Evolutionary conservation across 2,888 invertebrate genomes (phyloP), one percentile per base, ranked within the genome.

Genomic region (Cacoxenus indagator): DNA sequence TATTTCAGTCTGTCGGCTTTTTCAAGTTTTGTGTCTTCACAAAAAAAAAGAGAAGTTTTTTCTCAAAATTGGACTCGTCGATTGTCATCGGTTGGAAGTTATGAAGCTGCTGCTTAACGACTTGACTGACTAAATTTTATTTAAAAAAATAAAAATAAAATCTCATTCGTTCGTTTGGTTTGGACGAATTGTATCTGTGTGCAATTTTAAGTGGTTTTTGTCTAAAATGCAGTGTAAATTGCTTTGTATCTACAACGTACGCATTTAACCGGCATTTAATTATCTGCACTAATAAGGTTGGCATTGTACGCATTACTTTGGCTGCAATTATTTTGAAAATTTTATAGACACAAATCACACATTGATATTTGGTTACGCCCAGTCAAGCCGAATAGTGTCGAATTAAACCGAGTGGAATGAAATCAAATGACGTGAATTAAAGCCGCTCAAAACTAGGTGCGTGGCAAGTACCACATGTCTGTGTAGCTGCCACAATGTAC

Each of bases 141-240:
- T 37, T 37, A 5, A 11, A 37, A 37, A 37, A 31, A n/a, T n/a
- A n/a, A n/a, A n/a, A n/a, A n/a, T n/a, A n/a, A n/a, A n/a, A n/a
- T n/a, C n/a, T 31, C 31, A 31, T 31, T 8, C 48, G 48, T 48
- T 48, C 48, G 19, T 48, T 48, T 48, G n/a, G n/a, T 43, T 43
- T 19, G 17, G 19, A 48, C 48, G 11, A 14, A 55, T 17, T n/a
- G 19, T 22, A 19, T 19, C 9, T 17, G 22, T 6, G 29, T 17
- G 24, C 68, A 66, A 67, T 71, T 65, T 67, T 46, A 70, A 70
- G 67, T 66, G 65, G 69, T 66, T 65, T n/a, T n/a, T 64, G 31
- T 55, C 51, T 64, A 70, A 70, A 69, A 69, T 69, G 48, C 68
- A 68, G 72, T 68, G 67, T 57, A 68, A 68, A 68, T 68, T 64